phyloP scores from a whole-genome alignment of 2,888 invertebrate species.

The Chaetogeoica ovagalla region DNA sequence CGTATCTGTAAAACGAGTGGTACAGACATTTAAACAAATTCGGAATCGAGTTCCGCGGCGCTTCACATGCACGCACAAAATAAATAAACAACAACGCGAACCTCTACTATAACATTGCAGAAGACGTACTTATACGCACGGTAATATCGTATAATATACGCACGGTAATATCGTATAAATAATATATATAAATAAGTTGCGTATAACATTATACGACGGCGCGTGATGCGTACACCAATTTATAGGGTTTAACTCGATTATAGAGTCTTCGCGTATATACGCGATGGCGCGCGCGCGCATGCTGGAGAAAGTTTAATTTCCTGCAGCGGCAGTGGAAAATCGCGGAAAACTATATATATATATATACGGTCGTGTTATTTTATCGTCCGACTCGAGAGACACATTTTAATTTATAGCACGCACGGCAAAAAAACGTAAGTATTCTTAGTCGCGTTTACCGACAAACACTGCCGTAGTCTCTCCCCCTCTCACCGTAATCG shows the following conservation, averaged over 20 bases:
- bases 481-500: too few relatives aligned
- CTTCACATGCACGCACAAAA: too few relatives aligned
- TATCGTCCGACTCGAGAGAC: slow-evolving; percentile 38
- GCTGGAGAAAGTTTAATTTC: slow-evolving; percentile 42
- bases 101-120: too few relatives aligned
- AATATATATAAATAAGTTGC: too few relatives aligned
- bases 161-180: not conserved
- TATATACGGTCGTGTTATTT: not conserved
- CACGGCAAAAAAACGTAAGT: not conserved
- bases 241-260: slow-evolving; percentile 10
- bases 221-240: not conserved
- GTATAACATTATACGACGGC: not conserved
- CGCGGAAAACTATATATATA: slow-evolving; percentile 4
- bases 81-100: too few relatives aligned
- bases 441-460: not conserved
- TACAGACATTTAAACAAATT: not conserved
- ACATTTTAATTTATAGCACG: slow-evolving; percentile 37
- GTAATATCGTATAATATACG: not conserved
- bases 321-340: slow-evolving; percentile 24
- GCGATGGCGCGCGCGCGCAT: too few relatives aligned
- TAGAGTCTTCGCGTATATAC: slow-evolving; percentile 16
- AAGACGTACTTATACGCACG: not conserved
- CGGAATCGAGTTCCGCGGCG: not conserved
- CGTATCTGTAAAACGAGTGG: slow-evolving; percentile 30
- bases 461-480: too few relatives aligned